Percentiles rank a stretch among this genome's conserved stretches.
These are phyloP conservation scores for Lipotes vexillifer DNA, from an alignment of 2,113 vertebrate genomes.

Conservation along the genomic window DNA sequence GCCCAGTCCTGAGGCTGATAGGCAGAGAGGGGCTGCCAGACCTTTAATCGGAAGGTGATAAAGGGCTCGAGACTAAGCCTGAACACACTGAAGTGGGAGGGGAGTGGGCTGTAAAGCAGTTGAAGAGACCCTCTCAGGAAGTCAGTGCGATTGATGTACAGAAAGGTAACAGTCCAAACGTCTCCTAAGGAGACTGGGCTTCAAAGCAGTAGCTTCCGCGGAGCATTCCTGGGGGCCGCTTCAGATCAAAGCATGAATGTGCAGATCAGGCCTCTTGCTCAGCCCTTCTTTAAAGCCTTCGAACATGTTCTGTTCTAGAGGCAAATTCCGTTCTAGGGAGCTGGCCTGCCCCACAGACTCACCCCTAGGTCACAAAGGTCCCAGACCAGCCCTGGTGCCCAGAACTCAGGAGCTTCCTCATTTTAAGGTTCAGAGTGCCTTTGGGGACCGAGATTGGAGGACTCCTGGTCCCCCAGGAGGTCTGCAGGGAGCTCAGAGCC, in stretches of 20 bases:
- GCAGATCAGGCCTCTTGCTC: background rate
- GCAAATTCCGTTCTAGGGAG: background rate
- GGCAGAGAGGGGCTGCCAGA: background rate
- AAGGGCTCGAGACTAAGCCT: background rate
- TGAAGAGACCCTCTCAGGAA: conserved; percentile 52
- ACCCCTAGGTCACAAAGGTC: background rate
- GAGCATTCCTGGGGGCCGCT: background rate
- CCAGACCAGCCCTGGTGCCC: background rate
- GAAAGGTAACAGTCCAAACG: background rate
- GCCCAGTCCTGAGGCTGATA: background rate
- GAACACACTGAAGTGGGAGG: background rate
- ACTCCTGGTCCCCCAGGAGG: background rate
- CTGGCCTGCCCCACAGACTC: background rate
- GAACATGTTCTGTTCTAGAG: background rate
- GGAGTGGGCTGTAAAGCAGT: background rate
- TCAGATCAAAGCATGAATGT: background rate
- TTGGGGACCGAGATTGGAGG: background rate
- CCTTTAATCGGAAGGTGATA: background rate
- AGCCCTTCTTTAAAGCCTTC: background rate
- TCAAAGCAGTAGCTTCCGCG: background rate
- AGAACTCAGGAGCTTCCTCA: background rate
- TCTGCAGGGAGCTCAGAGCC: background rate
- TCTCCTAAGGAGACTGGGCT: background rate
- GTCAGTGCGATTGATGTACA: background rate
- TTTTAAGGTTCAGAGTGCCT: background rate